Base-by-base conservation (phyloP, 2,888 invertebrate species). In the Epinotia ramella region DNA sequence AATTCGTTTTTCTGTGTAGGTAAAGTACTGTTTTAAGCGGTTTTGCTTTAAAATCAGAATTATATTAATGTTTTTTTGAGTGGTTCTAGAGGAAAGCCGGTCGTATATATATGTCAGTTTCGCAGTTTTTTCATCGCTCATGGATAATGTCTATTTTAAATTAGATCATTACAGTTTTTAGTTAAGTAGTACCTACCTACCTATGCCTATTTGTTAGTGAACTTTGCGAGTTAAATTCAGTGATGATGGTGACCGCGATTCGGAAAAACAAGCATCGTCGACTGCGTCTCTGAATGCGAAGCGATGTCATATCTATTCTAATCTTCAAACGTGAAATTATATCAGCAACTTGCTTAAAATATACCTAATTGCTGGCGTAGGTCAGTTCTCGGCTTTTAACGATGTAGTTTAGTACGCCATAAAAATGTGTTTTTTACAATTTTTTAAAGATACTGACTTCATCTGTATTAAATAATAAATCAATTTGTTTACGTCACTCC, bases 181-280 rank as follows among this genome's bases (percentile, higher is more conserved):
- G 18, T 62, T 70, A 53, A 9, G 2, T 9, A 9, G 40, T 40
- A 28, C 24, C 24, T 28, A 28, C 24, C 24, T 28, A 28, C 24
- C 24, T 28, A 9, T 40, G 7, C 40, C 40, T 64, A 73, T 60
- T 73, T 24, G 46, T 59, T 59, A 12, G 13, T 20, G 65, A 73
- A 59, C 59, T 66, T 67, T 53, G 65, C 59, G 56, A 60, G 66
- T 73, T 73, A 66, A 60, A 73, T 76, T 73, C 72, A 56, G 46
- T 69, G 56, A 59, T 66, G 73, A 73, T 69, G 56, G 65, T 66
- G 73, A 73, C 66, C 60, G 73, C 49, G 60, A 67, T 66, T 60
- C 28, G 33, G 40, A 46, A 60, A 73, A 66, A 46, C 60, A 33
- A 13, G 28, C 66, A n/a, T 11, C 20, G 66, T 20, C 49, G 53